Percentiles rank a stretch among this genome's conserved stretches.
phyloP scores from a whole-genome alignment of 2,888 invertebrate species.

The Tetragonisca angustula region DNA sequence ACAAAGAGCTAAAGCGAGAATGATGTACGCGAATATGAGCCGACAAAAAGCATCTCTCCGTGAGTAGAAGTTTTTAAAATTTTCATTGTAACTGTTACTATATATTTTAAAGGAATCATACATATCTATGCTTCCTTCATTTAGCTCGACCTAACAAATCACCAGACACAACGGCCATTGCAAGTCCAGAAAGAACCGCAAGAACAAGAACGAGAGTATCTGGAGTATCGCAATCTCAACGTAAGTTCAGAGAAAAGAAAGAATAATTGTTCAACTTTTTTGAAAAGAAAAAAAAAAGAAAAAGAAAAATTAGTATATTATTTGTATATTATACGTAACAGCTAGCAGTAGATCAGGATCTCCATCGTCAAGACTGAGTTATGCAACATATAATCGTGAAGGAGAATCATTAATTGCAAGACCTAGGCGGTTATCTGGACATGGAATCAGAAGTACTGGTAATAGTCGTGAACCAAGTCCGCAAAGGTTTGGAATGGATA shows the following conservation, averaged over 20 bases:
- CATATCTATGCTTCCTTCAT: constrained; percentile 44
- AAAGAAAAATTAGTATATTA: not conserved
- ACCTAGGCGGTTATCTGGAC: constrained; percentile 88
- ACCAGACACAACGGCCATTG: constrained; percentile 85
- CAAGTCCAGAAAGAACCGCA: constrained; percentile 87
- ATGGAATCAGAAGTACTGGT: constrained; percentile 80
- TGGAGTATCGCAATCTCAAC: constrained; percentile 96
- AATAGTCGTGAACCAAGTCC: constrained; percentile 85
- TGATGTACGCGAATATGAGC: constrained; percentile 92
- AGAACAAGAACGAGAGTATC: constrained; percentile 88
- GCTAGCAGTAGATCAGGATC: constrained; percentile 97
- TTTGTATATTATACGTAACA: constrained; percentile 81
- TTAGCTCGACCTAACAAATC: constrained; percentile 89
- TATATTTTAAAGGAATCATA: not conserved
- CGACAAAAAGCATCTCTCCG: constrained; percentile 91
- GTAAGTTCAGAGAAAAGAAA: constrained; percentile 86
- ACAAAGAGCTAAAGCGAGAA: constrained; percentile 93
- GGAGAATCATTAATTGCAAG: constrained; percentile 85
- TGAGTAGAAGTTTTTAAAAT: constrained; percentile 85
- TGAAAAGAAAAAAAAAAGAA: not conserved
- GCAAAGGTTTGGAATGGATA: constrained; percentile 81
- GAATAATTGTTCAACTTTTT: not conserved
- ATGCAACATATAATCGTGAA: constrained; percentile 88
- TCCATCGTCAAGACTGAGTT: constrained; percentile 93
- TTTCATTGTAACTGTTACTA: not conserved